A percentile compares a stretch with the other conserved stretches of the same genome.
Evolutionary conservation across 2,888 invertebrate species (phyloP).

Genomic region (Podabrus alpinus): DNA sequence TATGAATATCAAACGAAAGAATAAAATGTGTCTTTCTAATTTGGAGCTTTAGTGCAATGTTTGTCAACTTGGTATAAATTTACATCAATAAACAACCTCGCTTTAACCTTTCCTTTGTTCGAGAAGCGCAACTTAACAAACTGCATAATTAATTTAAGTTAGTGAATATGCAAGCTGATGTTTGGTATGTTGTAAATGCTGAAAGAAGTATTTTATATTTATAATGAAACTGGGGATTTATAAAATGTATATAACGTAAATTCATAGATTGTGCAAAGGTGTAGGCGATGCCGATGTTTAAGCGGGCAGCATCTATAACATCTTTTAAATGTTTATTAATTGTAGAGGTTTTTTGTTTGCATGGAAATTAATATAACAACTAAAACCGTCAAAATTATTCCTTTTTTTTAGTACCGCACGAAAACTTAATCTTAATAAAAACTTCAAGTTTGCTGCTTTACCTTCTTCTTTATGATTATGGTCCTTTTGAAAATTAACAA

Average conservation of each 20-base stretch:
- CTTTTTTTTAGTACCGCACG: not conserved
- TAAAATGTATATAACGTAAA: not conserved
- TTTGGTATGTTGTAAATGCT: not conserved
- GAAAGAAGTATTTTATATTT: not conserved
- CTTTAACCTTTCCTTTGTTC: conserved; percentile 15
- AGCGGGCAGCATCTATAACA: not conserved
- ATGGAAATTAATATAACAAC: not conserved
- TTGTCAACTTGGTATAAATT: conserved; percentile 2
- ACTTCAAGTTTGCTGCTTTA: not conserved
- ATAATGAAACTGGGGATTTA: not conserved
- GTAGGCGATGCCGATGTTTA: not conserved
- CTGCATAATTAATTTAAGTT: conserved; percentile 17
- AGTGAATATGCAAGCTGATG: conserved; percentile 7
- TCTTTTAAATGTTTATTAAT: not conserved
- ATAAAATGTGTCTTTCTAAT: not conserved
- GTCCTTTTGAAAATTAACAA: not conserved
- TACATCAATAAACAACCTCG: not conserved
- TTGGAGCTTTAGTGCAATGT: not conserved
- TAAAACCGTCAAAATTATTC: not conserved
- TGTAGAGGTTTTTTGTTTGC: not conserved
- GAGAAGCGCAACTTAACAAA: conserved; percentile 9
- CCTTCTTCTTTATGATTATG: not conserved
- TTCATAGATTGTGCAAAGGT: not conserved
- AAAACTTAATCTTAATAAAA: not conserved
- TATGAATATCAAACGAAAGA: not conserved